Percentiles rank a stretch among this genome's conserved stretches.
These are phyloP conservation scores for Bellardia pandia DNA, from an alignment of 2,888 invertebrate genomes.

Conservation along the genomic window DNA sequence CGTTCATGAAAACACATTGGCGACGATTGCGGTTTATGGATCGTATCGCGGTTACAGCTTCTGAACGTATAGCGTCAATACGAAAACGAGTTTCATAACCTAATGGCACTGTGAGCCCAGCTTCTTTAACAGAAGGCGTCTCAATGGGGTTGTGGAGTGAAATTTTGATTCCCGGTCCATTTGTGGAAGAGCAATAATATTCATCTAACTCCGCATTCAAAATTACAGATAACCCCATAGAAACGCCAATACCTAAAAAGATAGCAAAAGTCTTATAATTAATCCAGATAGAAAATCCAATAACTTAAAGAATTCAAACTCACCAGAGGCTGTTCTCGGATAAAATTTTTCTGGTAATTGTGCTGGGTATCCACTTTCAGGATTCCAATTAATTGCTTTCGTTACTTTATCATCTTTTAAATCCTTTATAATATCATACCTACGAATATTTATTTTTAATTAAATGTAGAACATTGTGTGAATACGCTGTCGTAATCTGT, in stretches of 20 bases:
- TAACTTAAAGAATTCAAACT: neutral
- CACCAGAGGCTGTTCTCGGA: conserved; percentile 85
- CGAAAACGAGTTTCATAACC: conserved; percentile 89
- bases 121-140: conserved; percentile 90
- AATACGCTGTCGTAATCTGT: too few species aligned
- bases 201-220: conserved; percentile 89
- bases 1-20: conserved; percentile 89
- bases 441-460: neutral
- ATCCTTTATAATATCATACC: conserved; percentile 42
- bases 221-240: conserved; percentile 89
- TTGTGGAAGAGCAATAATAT: conserved; percentile 92
- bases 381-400: conserved; percentile 88
- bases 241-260: conserved; percentile 86
- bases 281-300: neutral
- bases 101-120: conserved; percentile 88
- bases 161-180: conserved; percentile 84
- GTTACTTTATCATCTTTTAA: conserved; percentile 10
- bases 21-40: conserved; percentile 87
- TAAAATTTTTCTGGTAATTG: conserved; percentile 86
- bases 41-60: conserved; percentile 87
- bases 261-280: neutral
- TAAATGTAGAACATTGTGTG: neutral
- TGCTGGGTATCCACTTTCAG: conserved; percentile 88
- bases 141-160: conserved; percentile 89
- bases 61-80: conserved; percentile 88